Base-by-base conservation (phyloP, 2,113 vertebrate species). In the Dascyllus trimaculatus region DNA sequence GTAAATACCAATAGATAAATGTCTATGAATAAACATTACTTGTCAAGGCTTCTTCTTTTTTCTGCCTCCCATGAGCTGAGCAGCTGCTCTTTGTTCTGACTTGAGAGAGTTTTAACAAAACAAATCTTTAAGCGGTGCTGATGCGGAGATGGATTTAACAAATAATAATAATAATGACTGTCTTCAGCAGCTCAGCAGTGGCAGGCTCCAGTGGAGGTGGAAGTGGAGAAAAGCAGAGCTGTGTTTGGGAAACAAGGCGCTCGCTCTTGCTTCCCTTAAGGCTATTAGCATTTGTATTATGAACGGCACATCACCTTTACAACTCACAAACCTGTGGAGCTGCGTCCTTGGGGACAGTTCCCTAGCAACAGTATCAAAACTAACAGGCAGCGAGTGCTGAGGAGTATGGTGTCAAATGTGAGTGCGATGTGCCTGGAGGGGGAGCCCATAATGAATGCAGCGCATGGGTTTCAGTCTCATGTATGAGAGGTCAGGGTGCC, bases 281-380 rank as follows among this genome's bases (percentile, higher is more conserved):
- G 80, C 91, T 84, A 88, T 93, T 87, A 91, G 84, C 77, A 88
- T 91, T 82, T 87, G 77, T 81, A 90, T 90, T 81, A 90, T 77
- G 85, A 88, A 75, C 46, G 32, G 72, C 75, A 63, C 68, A 43
- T 83, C 85, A 86, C 81, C 83, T 85, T 86, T 79, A 22, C 65
- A 17, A 71, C 78, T 69, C 70, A 62, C 60, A 85, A 72, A 89
- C 83, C 81, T 84, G 70, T 52, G 75, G 78, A 69, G 26, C 82
- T 49, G 71, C 78, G 32, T 90, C 87, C 88, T 89, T 84, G 79
- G 88, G 88, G 85, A 90, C 64, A 76, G 91, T 93, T 93, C 71
- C 94, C 82, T 94, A 92, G 92, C 92, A 94, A 93, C 92, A 10
- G 66, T 59, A 88, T 89, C 86, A 85, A 89, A 90, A 92, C 80